Evolutionary conservation across 2,888 invertebrate species (phyloP).

Genomic region (Apamea crenata): DNA sequence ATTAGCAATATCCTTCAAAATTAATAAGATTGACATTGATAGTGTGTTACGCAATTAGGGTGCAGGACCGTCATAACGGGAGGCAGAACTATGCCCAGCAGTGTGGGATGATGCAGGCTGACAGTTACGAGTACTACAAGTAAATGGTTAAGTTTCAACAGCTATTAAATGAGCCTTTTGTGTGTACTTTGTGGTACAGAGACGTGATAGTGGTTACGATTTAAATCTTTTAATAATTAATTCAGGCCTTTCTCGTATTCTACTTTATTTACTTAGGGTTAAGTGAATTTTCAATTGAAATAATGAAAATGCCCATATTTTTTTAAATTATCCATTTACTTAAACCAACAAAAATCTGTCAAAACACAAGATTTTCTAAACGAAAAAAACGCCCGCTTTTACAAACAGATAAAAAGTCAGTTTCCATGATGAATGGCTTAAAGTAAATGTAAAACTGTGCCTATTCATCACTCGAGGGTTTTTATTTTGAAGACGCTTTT

Average conservation of each 20-base stretch:
- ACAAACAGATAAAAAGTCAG: slow-evolving; percentile 32
- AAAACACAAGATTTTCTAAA: background rate
- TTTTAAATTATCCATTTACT: too few relatives aligned
- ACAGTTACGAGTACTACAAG: background rate
- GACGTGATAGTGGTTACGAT: slow-evolving; percentile 5
- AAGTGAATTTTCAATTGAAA: slow-evolving; percentile 2
- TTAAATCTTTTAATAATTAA: slow-evolving; percentile 46
- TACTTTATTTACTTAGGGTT: slow-evolving; percentile 44
- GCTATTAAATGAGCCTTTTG: background rate
- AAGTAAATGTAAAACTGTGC: slow-evolving; percentile 42
- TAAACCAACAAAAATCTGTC: background rate
- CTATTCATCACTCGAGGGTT: slow-evolving; percentile 50
- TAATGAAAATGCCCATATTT: background rate
- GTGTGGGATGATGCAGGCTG: background rate
- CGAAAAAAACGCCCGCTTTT: too few relatives aligned
- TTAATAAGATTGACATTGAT: too few relatives aligned
- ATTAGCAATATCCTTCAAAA: too few relatives aligned
- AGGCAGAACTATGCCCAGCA: background rate
- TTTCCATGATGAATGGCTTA: slow-evolving; percentile 40
- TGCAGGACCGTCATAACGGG: too few relatives aligned
- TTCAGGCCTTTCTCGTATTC: slow-evolving; percentile 39
- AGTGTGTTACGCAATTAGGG: too few relatives aligned
- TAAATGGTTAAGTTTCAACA: background rate
- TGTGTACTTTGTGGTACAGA: background rate
- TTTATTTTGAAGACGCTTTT: slow-evolving; percentile 38